Conservation (phyloP, 2,797 vertebrate species). For the Epinephelus coioides region DNA sequence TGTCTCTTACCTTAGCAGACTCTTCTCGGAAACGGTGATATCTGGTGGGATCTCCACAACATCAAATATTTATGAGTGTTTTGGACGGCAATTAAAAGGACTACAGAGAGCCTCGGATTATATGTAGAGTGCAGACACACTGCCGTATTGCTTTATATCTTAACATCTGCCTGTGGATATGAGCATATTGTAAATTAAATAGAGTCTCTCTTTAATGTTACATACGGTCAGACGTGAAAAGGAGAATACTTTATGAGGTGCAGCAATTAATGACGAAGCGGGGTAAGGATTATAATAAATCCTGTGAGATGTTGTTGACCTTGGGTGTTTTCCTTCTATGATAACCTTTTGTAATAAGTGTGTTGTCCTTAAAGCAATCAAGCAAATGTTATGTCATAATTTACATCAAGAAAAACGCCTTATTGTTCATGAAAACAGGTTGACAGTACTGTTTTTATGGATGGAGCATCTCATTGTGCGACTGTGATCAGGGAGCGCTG, state of each 20-base stretch:
- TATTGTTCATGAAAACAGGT: background rate
- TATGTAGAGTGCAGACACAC: conserved; percentile 10
- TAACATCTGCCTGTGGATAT: conserved; percentile 40
- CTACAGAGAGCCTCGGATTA: conserved; percentile 50
- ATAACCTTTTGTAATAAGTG: background rate
- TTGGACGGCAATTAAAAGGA: conserved; percentile 75
- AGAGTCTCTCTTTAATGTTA: conserved; percentile 21
- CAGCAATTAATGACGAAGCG: conserved; percentile 22
- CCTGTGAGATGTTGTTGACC: background rate
- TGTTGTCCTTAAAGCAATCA: background rate
- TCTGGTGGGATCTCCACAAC: conserved; percentile 66
- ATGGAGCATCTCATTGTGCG: background rate
- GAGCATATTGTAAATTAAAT: conserved; percentile 36
- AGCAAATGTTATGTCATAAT: background rate
- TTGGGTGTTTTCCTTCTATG: background rate
- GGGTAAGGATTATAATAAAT: conserved; percentile 2
- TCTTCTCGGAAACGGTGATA: conserved; percentile 69
- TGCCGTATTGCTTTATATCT: conserved; percentile 36
- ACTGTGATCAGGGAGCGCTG: background rate
- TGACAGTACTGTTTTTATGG: background rate
- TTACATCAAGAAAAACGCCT: background rate
- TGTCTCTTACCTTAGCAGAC: conserved; percentile 73
- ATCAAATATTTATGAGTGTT: conserved; percentile 77
- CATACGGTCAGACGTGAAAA: conserved; percentile 24
- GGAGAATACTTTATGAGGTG: conserved; percentile 22